Percentiles rank a stretch among this genome's conserved stretches.
Conservation (phyloP, 2,797 vertebrate genomes). For the Poecilia picta region DNA sequence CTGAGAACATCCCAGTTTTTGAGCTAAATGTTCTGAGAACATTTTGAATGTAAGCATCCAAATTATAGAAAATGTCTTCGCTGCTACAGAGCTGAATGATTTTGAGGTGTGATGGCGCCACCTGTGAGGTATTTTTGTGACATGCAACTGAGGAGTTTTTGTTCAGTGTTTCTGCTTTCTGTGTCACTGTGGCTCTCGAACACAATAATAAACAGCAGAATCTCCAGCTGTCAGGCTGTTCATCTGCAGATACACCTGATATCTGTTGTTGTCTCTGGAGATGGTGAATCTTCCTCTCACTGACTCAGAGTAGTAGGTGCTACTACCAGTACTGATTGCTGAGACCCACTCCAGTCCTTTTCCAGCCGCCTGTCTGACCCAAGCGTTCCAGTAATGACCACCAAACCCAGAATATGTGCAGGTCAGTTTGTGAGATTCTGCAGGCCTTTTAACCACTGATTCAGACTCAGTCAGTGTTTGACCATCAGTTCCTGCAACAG, state of each 20-base stretch:
- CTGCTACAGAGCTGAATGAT: neutral
- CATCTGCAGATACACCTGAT: neutral
- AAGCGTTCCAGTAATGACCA: neutral
- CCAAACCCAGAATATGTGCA: neutral
- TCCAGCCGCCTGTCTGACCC: neutral
- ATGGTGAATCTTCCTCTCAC: neutral
- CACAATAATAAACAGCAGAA: neutral
- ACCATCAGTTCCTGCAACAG: neutral
- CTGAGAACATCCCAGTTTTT: no score
- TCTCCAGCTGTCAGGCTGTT: neutral
- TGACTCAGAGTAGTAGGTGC: neutral
- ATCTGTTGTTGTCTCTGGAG: neutral
- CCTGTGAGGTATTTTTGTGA: neutral
- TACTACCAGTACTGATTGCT: accelerated
- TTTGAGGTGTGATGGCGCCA: neutral
- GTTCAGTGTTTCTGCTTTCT: neutral
- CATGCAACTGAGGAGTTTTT: neutral
- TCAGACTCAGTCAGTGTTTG: neutral
- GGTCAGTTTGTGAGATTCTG: neutral
- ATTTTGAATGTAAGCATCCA: no score
- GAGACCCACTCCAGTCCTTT: neutral
- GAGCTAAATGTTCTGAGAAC: no score
- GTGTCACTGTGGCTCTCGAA: neutral
- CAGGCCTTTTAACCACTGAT: neutral
- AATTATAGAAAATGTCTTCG: neutral